Conservation (phyloP, 2,888 invertebrate species). For the Pollenia griseotomentosa region DNA sequence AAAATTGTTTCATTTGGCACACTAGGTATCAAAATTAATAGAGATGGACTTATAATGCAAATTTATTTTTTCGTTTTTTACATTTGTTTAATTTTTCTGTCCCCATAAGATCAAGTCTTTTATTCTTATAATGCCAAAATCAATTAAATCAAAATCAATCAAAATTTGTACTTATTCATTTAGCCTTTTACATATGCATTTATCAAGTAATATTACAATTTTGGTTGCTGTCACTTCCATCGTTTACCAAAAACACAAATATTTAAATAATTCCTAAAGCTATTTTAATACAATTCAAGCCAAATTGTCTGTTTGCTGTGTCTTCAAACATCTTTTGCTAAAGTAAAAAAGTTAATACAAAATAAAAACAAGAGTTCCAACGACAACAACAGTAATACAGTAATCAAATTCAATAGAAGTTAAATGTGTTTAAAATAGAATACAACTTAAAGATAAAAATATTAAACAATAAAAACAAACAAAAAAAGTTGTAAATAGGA, state of each 20-base stretch:
- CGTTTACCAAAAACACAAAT: background rate
- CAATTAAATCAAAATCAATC: too few species aligned
- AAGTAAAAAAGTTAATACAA: background rate
- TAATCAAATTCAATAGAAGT: background rate
- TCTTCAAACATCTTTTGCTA: conserved; percentile 8
- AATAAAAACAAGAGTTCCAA: background rate
- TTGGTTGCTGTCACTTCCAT: background rate
- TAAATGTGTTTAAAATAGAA: background rate
- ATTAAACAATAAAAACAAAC: conserved; percentile 6
- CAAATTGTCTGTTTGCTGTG: conserved; percentile 9
- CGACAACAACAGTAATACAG: background rate
- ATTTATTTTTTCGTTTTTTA: too few species aligned
- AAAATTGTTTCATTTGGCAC: too few species aligned
- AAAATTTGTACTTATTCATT: too few species aligned
- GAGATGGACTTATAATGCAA: too few species aligned
- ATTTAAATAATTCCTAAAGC: conserved; percentile 15
- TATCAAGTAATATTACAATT: background rate
- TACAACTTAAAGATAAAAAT: conserved; percentile 17
- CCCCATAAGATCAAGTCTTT: too few species aligned
- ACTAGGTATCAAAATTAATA: too few species aligned
- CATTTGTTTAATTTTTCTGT: too few species aligned
- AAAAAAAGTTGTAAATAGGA: conserved; percentile 19
- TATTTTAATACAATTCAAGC: conserved; percentile 16
- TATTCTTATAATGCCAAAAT: too few species aligned
- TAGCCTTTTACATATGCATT: background rate